These are phyloP conservation scores for Peromyscus eremicus DNA, from an alignment of 2,797 vertebrate species.

Conservation along the genomic window DNA sequence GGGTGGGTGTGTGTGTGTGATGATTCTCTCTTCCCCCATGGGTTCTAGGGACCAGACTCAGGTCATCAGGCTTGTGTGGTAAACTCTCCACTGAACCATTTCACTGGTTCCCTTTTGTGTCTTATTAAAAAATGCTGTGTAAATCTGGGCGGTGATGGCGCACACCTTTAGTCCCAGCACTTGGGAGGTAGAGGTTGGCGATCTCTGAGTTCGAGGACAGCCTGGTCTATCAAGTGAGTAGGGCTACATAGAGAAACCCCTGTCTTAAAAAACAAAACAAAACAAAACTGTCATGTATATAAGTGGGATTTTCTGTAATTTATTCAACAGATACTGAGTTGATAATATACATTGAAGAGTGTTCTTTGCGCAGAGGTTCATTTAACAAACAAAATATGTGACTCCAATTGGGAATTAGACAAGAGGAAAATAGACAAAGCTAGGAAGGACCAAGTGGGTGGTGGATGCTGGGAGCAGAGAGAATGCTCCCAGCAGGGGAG, in stretches of 20 bases:
- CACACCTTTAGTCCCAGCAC: background rate
- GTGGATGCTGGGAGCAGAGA: background rate
- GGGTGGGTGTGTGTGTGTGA: background rate
- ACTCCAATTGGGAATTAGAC: background rate
- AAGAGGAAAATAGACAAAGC: background rate
- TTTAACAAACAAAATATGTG: background rate
- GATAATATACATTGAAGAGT: background rate
- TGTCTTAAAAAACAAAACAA: background rate
- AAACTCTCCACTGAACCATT: background rate
- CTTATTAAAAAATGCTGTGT: constrained; percentile 31
- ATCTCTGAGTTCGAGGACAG: background rate
- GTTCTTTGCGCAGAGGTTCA: background rate
- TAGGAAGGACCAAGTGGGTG: background rate
- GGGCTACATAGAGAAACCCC: background rate
- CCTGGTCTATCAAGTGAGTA: background rate
- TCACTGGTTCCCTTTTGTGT: background rate
- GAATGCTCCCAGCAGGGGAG: background rate
- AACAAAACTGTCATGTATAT: background rate
- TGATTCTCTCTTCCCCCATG: background rate
- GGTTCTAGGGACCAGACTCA: background rate
- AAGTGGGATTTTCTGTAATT: background rate
- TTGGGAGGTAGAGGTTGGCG: background rate
- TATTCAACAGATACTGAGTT: background rate
- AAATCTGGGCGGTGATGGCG: background rate
- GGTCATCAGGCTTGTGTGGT: background rate